Evolutionary conservation across 2,888 invertebrate species (phyloP).

Genomic region (Tanytarsus gracilentus): DNA sequence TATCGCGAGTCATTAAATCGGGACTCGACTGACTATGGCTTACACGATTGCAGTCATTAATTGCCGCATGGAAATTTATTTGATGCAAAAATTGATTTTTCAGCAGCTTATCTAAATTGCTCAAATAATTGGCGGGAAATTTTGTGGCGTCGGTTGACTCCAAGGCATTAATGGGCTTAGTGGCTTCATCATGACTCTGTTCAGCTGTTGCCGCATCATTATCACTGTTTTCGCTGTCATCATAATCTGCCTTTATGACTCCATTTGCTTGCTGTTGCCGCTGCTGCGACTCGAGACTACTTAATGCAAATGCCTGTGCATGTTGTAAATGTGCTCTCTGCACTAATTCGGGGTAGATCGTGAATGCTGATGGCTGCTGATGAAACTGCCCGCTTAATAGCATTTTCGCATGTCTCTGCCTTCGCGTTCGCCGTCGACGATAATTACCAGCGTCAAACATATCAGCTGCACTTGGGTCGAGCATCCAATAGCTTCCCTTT

Average conservation of each 20-base stretch:
- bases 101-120: conserved; percentile 24
- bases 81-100: conserved; percentile 26
- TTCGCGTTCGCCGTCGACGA: conserved; percentile 57
- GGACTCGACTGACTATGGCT: conserved; percentile 1
- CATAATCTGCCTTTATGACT: conserved; percentile 13
- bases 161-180: conserved; percentile 13
- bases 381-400: conserved; percentile 31
- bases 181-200: conserved; percentile 13
- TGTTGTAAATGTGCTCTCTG: conserved; percentile 20
- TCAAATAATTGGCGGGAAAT: conserved; percentile 14
- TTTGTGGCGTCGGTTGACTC: conserved; percentile 2
- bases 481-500: conserved; percentile 72
- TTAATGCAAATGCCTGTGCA: conserved; percentile 15
- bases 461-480: conserved; percentile 68
- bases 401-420: conserved; percentile 44
- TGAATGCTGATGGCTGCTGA: conserved; percentile 11
- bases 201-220: conserved; percentile 22
- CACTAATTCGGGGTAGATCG: conserved; percentile 19
- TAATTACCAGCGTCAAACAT: conserved; percentile 89
- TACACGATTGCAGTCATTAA: conserved; percentile 19
- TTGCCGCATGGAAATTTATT: conserved; percentile 21
- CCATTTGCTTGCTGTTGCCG: no score
- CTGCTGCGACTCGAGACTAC: not conserved
- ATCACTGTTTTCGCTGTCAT: conserved; percentile 25
- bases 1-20: conserved; percentile 14